These are phyloP conservation scores for Suricata suricatta DNA, from an alignment of 2,113 vertebrate genomes.

Conservation along the genomic window DNA sequence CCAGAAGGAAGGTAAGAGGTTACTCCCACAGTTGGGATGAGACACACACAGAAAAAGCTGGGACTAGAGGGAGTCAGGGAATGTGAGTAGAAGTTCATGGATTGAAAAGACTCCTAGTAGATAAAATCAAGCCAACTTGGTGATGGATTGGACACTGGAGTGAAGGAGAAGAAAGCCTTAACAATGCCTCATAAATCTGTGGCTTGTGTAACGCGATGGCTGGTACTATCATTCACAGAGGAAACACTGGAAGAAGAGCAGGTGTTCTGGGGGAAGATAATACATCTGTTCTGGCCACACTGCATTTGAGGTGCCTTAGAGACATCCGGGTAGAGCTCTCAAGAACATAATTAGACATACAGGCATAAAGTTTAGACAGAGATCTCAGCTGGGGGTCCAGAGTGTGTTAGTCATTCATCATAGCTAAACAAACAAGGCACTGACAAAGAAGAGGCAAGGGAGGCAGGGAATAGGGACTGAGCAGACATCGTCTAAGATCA, in stretches of 20 bases:
- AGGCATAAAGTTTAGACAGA: not conserved
- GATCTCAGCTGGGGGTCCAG: not conserved
- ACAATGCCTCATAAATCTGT: constrained; percentile 3
- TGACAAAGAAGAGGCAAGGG: too few relatives aligned
- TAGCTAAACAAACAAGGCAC: not conserved
- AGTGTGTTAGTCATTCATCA: not conserved
- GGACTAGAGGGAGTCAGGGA: not conserved
- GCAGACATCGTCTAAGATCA: not conserved
- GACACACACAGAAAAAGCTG: not conserved
- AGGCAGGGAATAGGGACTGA: not conserved
- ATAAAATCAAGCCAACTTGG: not conserved
- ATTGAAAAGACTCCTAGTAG: not conserved
- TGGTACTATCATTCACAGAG: not conserved
- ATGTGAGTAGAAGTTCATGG: not conserved
- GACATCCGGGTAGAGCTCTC: not conserved
- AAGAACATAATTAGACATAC: not conserved
- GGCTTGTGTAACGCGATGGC: not conserved
- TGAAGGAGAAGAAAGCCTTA: not conserved
- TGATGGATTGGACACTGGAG: not conserved
- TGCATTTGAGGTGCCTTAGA: not conserved
- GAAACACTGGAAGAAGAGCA: not conserved
- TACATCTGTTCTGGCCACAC: not conserved
- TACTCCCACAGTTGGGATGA: not conserved
- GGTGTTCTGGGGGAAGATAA: not conserved
- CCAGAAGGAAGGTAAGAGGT: not conserved